phyloP scores from a whole-genome alignment of 2,888 invertebrate genomes.

The Tiliacea citrago region DNA sequence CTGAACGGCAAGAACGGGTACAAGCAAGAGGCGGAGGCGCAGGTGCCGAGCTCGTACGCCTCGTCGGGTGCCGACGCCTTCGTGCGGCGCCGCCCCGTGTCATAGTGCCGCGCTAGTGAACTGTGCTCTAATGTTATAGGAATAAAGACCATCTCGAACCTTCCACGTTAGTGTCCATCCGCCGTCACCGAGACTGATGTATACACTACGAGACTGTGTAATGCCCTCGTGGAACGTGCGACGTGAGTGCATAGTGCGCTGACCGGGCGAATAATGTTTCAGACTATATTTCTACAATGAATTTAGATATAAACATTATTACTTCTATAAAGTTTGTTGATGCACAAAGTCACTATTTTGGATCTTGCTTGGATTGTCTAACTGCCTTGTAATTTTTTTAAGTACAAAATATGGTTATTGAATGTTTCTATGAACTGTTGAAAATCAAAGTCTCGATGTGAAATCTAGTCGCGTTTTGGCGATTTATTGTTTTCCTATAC shows the following conservation, averaged over 20 bases:
- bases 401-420: constrained; percentile 81
- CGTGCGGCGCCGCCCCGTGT: constrained; percentile 82
- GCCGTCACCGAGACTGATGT: constrained; percentile 61
- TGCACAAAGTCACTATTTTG: constrained; percentile 81
- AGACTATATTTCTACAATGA: constrained; percentile 66
- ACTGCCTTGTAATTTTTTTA: constrained; percentile 82
- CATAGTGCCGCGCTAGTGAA: constrained; percentile 71
- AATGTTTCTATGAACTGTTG: constrained; percentile 76
- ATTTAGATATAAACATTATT: constrained; percentile 62
- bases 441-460: constrained; percentile 64
- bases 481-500: constrained; percentile 59
- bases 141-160: constrained; percentile 62
- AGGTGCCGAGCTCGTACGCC: constrained; percentile 86
- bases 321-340: constrained; percentile 69
- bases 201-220: constrained; percentile 47
- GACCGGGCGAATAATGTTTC: constrained; percentile 51
- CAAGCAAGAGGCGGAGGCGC: constrained; percentile 85
- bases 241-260: constrained; percentile 44
- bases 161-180: constrained; percentile 61
- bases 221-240: constrained; percentile 21
- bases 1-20: constrained; percentile 84
- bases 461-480: constrained; percentile 68
- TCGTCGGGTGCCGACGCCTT: constrained; percentile 87
- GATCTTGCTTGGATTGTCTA: constrained; percentile 75
- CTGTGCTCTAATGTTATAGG: constrained; percentile 49